phyloP scores from a whole-genome alignment of 1,140 invertebrate genomes.

The Pseudomyrmex cubaensis region DNA sequence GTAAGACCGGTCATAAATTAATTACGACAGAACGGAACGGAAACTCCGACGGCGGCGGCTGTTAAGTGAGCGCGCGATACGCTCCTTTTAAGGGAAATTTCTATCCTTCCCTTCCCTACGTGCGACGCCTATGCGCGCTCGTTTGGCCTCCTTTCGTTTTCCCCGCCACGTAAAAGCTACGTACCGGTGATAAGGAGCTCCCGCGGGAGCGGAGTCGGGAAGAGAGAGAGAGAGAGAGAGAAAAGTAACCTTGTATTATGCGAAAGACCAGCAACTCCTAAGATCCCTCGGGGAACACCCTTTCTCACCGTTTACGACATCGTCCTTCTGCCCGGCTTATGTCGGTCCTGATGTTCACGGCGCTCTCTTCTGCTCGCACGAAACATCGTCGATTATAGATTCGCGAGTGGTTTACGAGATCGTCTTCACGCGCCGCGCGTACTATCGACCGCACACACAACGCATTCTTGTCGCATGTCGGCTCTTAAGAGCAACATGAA shows the following conservation, averaged over 20 bases:
- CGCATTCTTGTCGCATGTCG: too few species aligned
- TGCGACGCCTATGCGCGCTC: slow-evolving; percentile 30
- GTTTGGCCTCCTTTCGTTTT: slow-evolving; percentile 47
- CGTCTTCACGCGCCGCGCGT: not conserved
- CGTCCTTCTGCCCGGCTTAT: slow-evolving; percentile 51
- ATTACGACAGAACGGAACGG: slow-evolving; percentile 25
- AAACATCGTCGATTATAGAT: slow-evolving; percentile 17
- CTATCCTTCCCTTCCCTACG: not conserved
- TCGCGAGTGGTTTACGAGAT: slow-evolving; percentile 33
- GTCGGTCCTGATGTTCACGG: slow-evolving; percentile 18
- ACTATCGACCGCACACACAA: slow-evolving; percentile 8
- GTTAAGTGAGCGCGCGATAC: slow-evolving; percentile 2
- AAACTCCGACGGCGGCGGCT: slow-evolving; percentile 12
- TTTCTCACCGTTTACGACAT: slow-evolving; percentile 53
- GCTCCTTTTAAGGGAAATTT: slow-evolving; percentile 35
- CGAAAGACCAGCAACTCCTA: slow-evolving; percentile 57
- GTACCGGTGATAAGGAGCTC: slow-evolving; percentile 63
- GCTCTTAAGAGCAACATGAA: slow-evolving; percentile 8
- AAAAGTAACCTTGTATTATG: slow-evolving; percentile 64
- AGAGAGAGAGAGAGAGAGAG: not conserved
- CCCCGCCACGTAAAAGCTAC: slow-evolving; percentile 44
- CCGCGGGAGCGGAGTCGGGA: slow-evolving; percentile 13
- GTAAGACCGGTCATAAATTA: slow-evolving; percentile 26
- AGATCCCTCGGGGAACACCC: slow-evolving; percentile 46
- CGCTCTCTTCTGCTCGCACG: not conserved